Evolutionary conservation across 2,888 invertebrate species (phyloP).

Genomic region (Caenorhabditis drosophilae): DNA sequence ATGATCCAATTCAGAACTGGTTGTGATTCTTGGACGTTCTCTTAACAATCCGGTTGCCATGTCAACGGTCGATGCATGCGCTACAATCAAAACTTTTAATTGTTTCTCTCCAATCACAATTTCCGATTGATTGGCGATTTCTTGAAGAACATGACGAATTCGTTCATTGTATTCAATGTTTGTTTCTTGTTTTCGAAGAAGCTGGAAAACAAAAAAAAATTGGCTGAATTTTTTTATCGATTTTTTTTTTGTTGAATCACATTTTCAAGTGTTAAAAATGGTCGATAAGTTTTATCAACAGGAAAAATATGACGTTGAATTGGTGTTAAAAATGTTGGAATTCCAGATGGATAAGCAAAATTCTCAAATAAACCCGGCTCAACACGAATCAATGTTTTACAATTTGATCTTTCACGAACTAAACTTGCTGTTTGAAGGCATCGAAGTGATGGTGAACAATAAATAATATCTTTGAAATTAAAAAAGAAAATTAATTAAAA

Average conservation of each 20-base stretch:
- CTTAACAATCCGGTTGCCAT: conserved; percentile 53
- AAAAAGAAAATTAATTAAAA: too few species aligned
- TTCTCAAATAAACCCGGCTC: conserved; percentile 60
- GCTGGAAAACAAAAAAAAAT: conserved; percentile 5
- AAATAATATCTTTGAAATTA: conserved; percentile 58
- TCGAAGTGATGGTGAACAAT: conserved; percentile 59
- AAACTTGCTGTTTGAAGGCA: conserved; percentile 57
- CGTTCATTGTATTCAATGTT: conserved; percentile 47
- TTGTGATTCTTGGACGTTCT: conserved; percentile 33
- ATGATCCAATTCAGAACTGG: conserved; percentile 32
- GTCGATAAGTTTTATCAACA: conserved; percentile 38
- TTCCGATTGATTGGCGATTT: conserved; percentile 29
- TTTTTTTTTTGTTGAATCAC: conserved; percentile 7
- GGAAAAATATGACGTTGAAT: conserved; percentile 33
- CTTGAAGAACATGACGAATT: conserved; percentile 29
- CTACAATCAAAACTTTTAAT: conserved; percentile 43
- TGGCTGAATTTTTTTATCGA: background rate
- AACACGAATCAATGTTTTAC: conserved; percentile 39
- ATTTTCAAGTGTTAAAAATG: conserved; percentile 16
- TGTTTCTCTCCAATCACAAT: conserved; percentile 1
- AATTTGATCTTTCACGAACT: conserved; percentile 33
- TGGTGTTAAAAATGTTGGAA: conserved; percentile 31
- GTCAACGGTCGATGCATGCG: conserved; percentile 63
- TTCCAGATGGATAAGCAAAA: conserved; percentile 40
- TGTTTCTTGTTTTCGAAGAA: conserved; percentile 28